Base-by-base conservation (phyloP, 2,888 invertebrate genomes). In the Lamellibrachia satsuma region DNA sequence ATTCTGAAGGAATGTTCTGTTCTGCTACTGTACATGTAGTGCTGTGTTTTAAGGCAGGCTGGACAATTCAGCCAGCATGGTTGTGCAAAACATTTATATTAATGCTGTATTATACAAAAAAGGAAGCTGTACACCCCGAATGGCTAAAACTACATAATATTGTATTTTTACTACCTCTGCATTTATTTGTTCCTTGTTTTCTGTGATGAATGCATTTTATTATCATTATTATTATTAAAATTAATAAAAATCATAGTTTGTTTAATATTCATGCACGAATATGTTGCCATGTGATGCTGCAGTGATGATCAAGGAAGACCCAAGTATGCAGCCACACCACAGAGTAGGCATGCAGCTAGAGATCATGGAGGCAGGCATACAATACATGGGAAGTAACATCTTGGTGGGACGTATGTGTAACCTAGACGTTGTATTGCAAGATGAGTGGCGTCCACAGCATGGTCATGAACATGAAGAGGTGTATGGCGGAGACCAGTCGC, bases 301-400 rank as follows among this genome's bases (percentile, higher is more conserved):
- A 75, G 75, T 75, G 75, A 75, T 22, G 22, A 22, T 75, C 22
- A n/a, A 75, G 22, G 75, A 75, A 75, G 15, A n/a, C 6, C 75
- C 75, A 75, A 6, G 75, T n/a, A 11, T 22, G 94, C 98, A 98
- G 96, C 99, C 99, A 0, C 98, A 98, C 95, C 99, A 99, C 96
- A 98, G 98, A 92, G 97, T 98, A 98, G 98, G 95, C 90, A 91
- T 96, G 94, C 97, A 98, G 95, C 97, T 99, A 94, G 98, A 98
- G 95, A 98, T 98, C 22, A 97, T 99, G 92, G 99, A 99, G 97
- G 97, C 98, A 94, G 97, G 99, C 51, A 97, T 99, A 93, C 99
- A 99, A 97, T 99, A 99, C 97, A 99, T 99, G 99, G 99, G 99
- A 94, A 98, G 99, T n/a, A 98, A 98, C 90, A 98, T 98, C 93